Percentiles rank a stretch among this genome's conserved stretches.
phyloP scores from a whole-genome alignment of 30 jellyfish, hydroid and myxozoan genomes.

The Pseudorhiza aurosa region DNA sequence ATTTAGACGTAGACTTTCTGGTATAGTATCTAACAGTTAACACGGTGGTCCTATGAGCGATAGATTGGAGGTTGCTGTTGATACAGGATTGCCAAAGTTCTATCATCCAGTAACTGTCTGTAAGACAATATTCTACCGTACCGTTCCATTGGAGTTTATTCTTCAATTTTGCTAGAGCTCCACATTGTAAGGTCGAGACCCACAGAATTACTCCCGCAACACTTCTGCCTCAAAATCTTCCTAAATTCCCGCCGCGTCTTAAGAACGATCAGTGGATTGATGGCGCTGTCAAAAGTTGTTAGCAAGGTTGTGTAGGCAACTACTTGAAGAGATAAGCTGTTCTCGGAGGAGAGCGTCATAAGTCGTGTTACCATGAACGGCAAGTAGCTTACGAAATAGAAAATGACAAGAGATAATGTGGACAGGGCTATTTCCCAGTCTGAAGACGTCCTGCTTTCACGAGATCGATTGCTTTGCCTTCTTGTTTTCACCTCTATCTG shows the following conservation, averaged over 20 bases:
- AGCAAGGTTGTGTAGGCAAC: conserved; percentile 29
- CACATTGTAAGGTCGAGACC: background rate
- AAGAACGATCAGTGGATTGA: conserved; percentile 27
- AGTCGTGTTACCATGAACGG: conserved; percentile 17
- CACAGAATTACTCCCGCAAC: background rate
- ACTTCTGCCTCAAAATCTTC: conserved; percentile 11
- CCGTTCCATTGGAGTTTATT: too few species aligned
- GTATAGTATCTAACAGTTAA: too few species aligned
- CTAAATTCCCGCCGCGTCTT: conserved; percentile 34
- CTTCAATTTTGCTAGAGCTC: background rate
- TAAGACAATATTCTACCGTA: too few species aligned
- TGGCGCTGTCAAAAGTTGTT: conserved; percentile 23
- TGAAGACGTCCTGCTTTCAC: conserved; percentile 11
- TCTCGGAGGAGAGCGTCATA: background rate
- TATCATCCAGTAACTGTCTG: too few species aligned
- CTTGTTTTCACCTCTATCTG: background rate
- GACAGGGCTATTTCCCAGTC: conserved; percentile 39
- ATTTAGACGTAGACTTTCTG: too few species aligned
- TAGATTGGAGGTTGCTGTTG: too few species aligned
- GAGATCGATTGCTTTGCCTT: background rate
- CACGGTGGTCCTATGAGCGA: too few species aligned
- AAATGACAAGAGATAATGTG: conserved; percentile 17
- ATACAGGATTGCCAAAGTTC: too few species aligned
- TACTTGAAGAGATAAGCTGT: conserved; percentile 4
- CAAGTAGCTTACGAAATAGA: conserved; percentile 25